Evolutionary conservation across 92 coral and sea anemone species (phyloP), one percentile per base, ranked within the genome.

Genomic region (Pocillopora meandrina): DNA sequence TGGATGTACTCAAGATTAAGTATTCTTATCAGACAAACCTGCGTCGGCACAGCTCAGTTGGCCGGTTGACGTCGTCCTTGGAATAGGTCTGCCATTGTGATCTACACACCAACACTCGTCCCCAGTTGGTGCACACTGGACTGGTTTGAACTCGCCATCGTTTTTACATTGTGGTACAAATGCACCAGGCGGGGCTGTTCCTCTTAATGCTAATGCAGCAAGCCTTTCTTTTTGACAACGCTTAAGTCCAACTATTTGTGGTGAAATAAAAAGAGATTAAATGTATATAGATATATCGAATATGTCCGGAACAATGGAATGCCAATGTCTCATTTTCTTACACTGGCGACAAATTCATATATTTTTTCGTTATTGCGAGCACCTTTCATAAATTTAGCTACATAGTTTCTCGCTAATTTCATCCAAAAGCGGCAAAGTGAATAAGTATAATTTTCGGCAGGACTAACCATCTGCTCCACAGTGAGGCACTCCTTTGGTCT

Each of bases 31-130:
- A 16, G 12, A 61, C 86, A 79, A 84, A 94, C 98, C 95, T 82
- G 93, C 86, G 23, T 90, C 88, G 59, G 82, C 72, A 72, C 98
- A 94, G 76, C 61, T 73, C 10, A 90, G 88, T 72, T 80, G 16
- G 80, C 91, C 93, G 36, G 75, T 84, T 57, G 80, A 77, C 65
- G 82, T 95, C 34, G 98, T 94, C 69, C 98, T 92, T 18, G 98
- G 98, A 60, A 94, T 94, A 66, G 93, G 93, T 70, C 69, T 59
- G 35, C 98, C 98, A 71, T 83, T 84, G 72, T 85, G 89, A 83
- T 94, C 96, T 6, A 94, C 96, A 89, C 98, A 96, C 98, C 98
- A 96, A 77, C 98, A 96, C 58, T 92, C 85, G 12, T 91, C 95
- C 1, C 93, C 87, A 17, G 93, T 75, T 12, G 75, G 88, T 69